Base-by-base conservation (phyloP, 1,140 invertebrate species). In the Sogatella furcifera region DNA sequence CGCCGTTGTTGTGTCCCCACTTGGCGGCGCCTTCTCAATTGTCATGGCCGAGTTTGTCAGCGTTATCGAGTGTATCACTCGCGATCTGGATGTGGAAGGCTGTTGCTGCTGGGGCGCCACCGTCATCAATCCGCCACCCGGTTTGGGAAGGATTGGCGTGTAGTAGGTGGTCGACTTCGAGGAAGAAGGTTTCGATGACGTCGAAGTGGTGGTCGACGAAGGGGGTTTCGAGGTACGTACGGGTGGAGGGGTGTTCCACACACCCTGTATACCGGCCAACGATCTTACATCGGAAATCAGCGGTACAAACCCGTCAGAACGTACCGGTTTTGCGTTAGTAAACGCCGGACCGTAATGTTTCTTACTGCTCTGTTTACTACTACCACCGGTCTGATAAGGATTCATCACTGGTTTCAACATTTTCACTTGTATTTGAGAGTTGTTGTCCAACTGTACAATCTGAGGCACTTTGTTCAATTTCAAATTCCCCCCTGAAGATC, bases 281-380 rank as follows among this genome's bases (percentile, higher is more conserved):
- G 70, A 64, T 28, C 76, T 64, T 0, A 76, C 69, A 60, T 77
- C 75, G 62, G 74, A 77, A 52, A 78, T 76, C 10, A 77, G 60
- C 5, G 76, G 76, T 54, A 74, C 73, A 61, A 77, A 78, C 15
- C 15, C 31, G 15, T 38, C 21, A 15, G 28, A 9, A 21, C 10
- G 10, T 34, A 34, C 17, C 38, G 22, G 31, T 10, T 19, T 14
- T 13, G 43, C 22, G 52, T 54, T 60, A 1, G 34, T 38, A 10
- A 8, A 38, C 3, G 8, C 34, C 11, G 34, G 8, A 9, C 1
- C 11, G 11, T 38, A 38, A 10, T 11, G 11, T 13, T 38, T 38
- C 11, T 3, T 10, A 2, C 9, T 10, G 1, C 11, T 38, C 34
- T 2, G 34, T 10, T 11, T 24, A 28, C 19, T 6, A 28, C 15